A percentile compares a stretch with the other conserved stretches of the same genome.
phyloP scores from a whole-genome alignment of 2,797 vertebrate species.

The Lacerta viridis region DNA sequence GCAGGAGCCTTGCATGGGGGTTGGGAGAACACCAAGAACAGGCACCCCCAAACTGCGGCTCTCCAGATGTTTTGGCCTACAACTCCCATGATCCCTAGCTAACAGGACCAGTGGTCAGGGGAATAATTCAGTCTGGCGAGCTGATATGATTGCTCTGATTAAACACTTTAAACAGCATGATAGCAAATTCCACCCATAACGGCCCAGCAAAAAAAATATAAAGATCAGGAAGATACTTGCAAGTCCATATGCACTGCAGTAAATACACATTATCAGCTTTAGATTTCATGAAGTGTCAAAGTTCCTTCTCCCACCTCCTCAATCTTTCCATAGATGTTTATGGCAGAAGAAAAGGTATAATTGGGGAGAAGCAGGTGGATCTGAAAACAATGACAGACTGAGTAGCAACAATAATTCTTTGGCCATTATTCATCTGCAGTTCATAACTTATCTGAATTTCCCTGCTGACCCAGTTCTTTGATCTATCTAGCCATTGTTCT shows the following conservation, averaged over 20 bases:
- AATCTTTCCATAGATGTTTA: background rate
- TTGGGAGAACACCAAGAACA: no score
- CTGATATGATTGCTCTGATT: no score
- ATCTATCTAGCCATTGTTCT: background rate
- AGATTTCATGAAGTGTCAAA: constrained; percentile 31
- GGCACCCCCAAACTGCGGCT: no score
- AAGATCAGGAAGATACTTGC: constrained; percentile 45
- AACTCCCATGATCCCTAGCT: no score
- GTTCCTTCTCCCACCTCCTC: background rate
- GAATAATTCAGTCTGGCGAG: no score
- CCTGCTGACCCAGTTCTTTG: background rate
- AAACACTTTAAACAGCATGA: no score
- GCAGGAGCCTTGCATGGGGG: no score
- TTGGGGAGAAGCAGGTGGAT: background rate
- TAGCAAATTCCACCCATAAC: background rate
- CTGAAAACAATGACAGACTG: background rate
- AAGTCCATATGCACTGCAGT: constrained; percentile 51
- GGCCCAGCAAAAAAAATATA: constrained; percentile 58
- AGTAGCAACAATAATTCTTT: background rate
- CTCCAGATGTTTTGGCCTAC: no score
- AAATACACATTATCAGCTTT: constrained; percentile 40
- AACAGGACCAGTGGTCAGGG: no score
- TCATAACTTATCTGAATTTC: background rate
- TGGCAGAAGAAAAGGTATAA: background rate
- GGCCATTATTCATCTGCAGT: background rate